phyloP scores from a whole-genome alignment of 2,888 invertebrate genomes.

The Ligdia adustata region DNA sequence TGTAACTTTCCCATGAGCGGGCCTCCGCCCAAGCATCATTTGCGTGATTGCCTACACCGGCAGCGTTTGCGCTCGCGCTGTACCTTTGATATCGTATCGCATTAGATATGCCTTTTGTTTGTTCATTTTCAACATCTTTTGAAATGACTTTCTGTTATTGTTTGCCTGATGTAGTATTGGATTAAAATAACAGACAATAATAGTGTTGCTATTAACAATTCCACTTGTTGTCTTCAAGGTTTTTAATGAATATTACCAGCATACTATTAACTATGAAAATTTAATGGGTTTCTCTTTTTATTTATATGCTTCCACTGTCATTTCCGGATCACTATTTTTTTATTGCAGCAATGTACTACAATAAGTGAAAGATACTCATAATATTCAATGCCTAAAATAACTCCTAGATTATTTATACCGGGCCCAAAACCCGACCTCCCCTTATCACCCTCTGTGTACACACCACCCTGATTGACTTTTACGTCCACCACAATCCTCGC shows the following conservation, averaged over 20 bases:
- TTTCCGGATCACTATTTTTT: no score
- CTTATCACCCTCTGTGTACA: slow-evolving; percentile 59
- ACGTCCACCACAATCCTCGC: slow-evolving; percentile 47
- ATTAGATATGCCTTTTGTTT: slow-evolving; percentile 34
- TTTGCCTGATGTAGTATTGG: no score
- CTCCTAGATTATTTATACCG: slow-evolving; percentile 67
- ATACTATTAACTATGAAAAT: no score
- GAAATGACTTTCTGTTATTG: slow-evolving; percentile 2
- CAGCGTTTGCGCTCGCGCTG: slow-evolving; percentile 8
- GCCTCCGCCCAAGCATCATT: slow-evolving; percentile 63
- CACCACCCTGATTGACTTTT: slow-evolving; percentile 56
- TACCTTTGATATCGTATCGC: slow-evolving; percentile 47
- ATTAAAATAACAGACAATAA: no score
- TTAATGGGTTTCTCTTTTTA: no score
- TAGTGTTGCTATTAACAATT: no score
- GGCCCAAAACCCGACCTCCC: slow-evolving; percentile 48
- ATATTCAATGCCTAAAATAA: slow-evolving; percentile 57
- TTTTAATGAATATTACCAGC: no score
- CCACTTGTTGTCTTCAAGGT: no score
- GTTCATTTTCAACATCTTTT: slow-evolving; percentile 7
- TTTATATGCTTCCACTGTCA: no score
- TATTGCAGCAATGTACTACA: no score
- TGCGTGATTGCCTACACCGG: slow-evolving; percentile 46
- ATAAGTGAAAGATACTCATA: no score
- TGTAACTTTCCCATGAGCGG: slow-evolving; percentile 77